These are phyloP conservation scores for Chaetodon auriga DNA, from an alignment of 2,113 vertebrate species.

Conservation along the genomic window DNA sequence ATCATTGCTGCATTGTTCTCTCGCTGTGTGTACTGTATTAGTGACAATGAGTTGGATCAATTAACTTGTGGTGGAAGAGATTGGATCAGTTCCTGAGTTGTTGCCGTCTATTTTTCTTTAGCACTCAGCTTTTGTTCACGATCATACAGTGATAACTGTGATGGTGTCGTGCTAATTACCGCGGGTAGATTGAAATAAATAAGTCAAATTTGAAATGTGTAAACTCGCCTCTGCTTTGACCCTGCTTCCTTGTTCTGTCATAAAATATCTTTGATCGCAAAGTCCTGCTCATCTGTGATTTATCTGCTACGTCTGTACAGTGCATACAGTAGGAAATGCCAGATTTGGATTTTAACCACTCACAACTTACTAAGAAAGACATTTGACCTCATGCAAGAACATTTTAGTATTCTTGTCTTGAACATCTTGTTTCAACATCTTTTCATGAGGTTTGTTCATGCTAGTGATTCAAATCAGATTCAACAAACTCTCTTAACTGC, in stretches of 20 bases:
- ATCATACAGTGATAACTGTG: slow-evolving; percentile 46
- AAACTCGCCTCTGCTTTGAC: slow-evolving; percentile 46
- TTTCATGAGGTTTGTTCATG: background rate
- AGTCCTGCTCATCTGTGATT: slow-evolving; percentile 24
- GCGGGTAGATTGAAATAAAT: slow-evolving; percentile 35
- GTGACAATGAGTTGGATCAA: slow-evolving; percentile 68
- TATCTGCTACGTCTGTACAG: background rate
- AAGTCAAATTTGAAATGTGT: slow-evolving; percentile 44
- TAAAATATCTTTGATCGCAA: slow-evolving; percentile 34
- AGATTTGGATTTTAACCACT: background rate
- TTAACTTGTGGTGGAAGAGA: slow-evolving; percentile 58
- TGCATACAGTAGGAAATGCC: background rate
- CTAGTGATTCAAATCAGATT: background rate
- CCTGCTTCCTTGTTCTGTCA: background rate
- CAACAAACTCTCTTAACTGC: background rate
- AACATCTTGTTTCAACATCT: background rate
- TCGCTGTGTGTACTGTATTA: slow-evolving; percentile 36
- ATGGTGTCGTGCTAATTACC: slow-evolving; percentile 58
- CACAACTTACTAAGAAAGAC: background rate
- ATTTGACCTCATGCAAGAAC: background rate
- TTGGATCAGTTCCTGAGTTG: slow-evolving; percentile 64
- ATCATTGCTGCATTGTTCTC: slow-evolving; percentile 75
- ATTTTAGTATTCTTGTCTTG: background rate
- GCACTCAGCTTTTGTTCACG: slow-evolving; percentile 52
- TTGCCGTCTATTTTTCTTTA: slow-evolving; percentile 29